These are phyloP conservation scores for Lordiphosa clarofinis DNA, from an alignment of 1,140 invertebrate genomes.

Conservation along the genomic window DNA sequence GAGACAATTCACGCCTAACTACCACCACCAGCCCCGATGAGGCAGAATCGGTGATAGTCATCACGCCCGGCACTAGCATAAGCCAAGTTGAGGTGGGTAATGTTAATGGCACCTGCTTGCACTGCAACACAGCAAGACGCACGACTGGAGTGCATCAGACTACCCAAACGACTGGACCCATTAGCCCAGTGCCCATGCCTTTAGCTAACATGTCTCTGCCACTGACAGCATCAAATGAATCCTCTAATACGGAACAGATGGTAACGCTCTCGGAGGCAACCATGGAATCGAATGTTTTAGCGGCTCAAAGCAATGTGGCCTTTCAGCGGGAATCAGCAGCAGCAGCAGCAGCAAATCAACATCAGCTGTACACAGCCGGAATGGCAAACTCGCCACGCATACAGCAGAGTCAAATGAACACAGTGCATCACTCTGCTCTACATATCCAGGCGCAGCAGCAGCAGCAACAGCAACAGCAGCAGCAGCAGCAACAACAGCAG, in stretches of 20 bases:
- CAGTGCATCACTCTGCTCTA: slow-evolving; percentile 5
- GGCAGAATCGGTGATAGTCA: slow-evolving; percentile 33
- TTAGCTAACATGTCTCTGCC: slow-evolving; percentile 28
- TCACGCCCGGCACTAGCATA: slow-evolving; percentile 16
- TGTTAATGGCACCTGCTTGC: slow-evolving; percentile 57
- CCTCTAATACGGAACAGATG: slow-evolving; percentile 14
- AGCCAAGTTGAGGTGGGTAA: slow-evolving; percentile 15
- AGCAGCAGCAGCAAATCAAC: slow-evolving; percentile 12
- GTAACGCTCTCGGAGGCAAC: slow-evolving; percentile 7
- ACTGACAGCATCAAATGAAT: slow-evolving; percentile 7
- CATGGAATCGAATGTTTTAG: slow-evolving; percentile 22
- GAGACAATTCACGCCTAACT: background rate
- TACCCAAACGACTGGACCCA: slow-evolving; percentile 78
- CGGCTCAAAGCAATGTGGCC: slow-evolving; percentile 13
- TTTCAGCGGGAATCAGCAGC: slow-evolving; percentile 17
- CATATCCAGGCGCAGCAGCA: slow-evolving; percentile 32
- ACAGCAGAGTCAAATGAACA: slow-evolving; percentile 29
- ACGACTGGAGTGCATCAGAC: slow-evolving; percentile 79
- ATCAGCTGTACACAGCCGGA: slow-evolving; percentile 25
- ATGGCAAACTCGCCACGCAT: slow-evolving; percentile 26
- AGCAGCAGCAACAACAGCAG: slow-evolving; percentile 13
- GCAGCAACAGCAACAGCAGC: slow-evolving; percentile 19
- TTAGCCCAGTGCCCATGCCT: slow-evolving; percentile 72
- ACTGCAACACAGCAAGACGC: slow-evolving; percentile 73
- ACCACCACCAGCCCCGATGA: slow-evolving; percentile 14